A percentile compares a stretch with the other conserved stretches of the same genome.
These are phyloP conservation scores for Nemurella pictetii DNA, from an alignment of 2,888 invertebrate genomes.

Conservation along the genomic window DNA sequence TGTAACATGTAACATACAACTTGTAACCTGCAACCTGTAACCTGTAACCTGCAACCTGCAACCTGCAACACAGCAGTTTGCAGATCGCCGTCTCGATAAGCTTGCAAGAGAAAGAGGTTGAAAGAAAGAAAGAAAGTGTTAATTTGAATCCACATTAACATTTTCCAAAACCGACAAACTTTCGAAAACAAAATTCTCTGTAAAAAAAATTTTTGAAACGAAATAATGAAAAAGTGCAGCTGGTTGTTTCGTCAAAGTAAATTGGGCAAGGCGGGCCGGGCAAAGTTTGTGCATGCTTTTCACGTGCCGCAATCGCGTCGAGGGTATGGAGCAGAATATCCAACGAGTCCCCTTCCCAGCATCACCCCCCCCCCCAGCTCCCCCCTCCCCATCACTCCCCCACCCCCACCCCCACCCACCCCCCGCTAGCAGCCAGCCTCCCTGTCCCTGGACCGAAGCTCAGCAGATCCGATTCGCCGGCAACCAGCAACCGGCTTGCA, in stretches of 20 bases:
- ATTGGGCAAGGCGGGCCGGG: constrained; percentile 31
- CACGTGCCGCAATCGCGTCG: constrained; percentile 30
- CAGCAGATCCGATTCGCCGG: background rate
- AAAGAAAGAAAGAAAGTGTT: too few species aligned
- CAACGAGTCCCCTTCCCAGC: constrained; percentile 3
- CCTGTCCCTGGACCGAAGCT: background rate
- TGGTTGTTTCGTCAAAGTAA: constrained; percentile 37
- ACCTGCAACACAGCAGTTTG: too few species aligned
- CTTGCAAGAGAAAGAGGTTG: too few species aligned
- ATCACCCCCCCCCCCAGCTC: background rate
- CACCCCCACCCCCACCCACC: background rate
- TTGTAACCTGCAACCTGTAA: too few species aligned
- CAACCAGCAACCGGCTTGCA: background rate
- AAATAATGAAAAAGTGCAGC: constrained; percentile 35
- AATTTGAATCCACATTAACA: too few species aligned
- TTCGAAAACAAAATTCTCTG: background rate
- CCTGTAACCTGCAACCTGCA: too few species aligned
- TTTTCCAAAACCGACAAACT: background rate
- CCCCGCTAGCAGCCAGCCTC: background rate
- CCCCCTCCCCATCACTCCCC: background rate
- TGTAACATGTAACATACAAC: too few species aligned
- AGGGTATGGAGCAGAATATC: constrained; percentile 18
- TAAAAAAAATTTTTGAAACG: constrained; percentile 25
- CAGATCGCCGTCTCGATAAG: too few species aligned
- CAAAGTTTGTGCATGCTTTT: constrained; percentile 23